Evolutionary conservation across 1,140 invertebrate species (phyloP), one percentile per base, ranked within the genome.

Genomic region (Maniola jurtina): DNA sequence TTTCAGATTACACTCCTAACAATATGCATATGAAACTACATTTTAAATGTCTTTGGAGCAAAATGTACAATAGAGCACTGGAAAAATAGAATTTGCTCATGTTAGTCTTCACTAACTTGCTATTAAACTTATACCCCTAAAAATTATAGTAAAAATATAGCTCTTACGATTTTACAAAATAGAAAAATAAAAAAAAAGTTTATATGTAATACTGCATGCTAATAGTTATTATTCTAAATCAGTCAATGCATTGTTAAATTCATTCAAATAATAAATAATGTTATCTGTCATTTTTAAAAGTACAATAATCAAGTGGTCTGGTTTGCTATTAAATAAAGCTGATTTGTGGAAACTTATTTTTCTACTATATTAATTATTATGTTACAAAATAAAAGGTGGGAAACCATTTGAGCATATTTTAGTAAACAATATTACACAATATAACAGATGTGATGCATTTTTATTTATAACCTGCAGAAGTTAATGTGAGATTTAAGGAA

Each of bases 121-220:
- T 70, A 71, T 76, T 74, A 73, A 81, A 79, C 70, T 75, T 77
- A 83, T 74, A 79, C 56, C 77, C 76, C 75, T 81, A 83, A 80
- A 81, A 86, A 80, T 77, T 81, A 88, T 83, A 83, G 86, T 87
- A 87, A 87, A 86, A 85, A 86, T 81, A 85, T 82, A 84, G 75
- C 73, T 86, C 77, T 86, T 80, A 86, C 61, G 82, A 75, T 69
- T 74, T 75, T 77, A 60, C 72, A 83, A 77, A 83, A 84, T 86
- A 87, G 78, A 88, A 87, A 87, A 88, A 88, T 83, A 85, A 84
- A 86, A 80, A 86, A 83, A 85, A 84, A 80, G 78, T 75, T 82
- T 68, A 65, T 71, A 74, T 84, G 81, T 90, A 89, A 90, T 89
- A 90, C 85, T 90, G 86, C 81, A 86, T 77, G 81, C 83, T 80